Base-by-base conservation (phyloP, 2,113 vertebrate genomes). In the Oryzias celebensis region DNA sequence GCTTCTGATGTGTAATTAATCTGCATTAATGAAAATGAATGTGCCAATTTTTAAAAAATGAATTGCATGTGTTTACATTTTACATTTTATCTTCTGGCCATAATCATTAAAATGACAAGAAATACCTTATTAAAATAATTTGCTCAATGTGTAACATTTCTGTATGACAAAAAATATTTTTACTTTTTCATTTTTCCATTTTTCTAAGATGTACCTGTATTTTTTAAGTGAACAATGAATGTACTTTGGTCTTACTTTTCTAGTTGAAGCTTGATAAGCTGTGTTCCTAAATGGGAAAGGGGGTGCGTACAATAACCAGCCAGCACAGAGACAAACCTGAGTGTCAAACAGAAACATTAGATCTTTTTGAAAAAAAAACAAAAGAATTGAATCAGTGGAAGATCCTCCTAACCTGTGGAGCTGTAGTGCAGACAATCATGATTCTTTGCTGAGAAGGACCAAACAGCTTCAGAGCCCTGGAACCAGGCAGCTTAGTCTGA, bases 281-380 rank as follows among this genome's bases (percentile, higher is more conserved):
- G 86, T 73, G 58, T 91, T 92, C 51, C 78, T 90, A 55, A 85
- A 88, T 55, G 90, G 90, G 43, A 81, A 82, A 5, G 90, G 85
- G 42, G 89, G 87, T 0, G 90, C 74, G 0, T 71, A 65, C 31
- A 68, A 52, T 6, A 92, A 53, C 81, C 89, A 92, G 6, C 74
- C 74, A 46, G 73, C 61, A 56, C 91, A 92, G 15, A 92, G 71
- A 42, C 82, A 74, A 49, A 88, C 73, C 83, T 93, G 73, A 52
- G 14, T 16, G 13, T 5, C 68, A 63, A 4, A 64, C 18, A 41
- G 5, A 3, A 62, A 42, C 2, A 55, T 5, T 7, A 2, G 3
- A 1, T 0, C 0, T 36, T 5, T 22, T 22, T 6, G 52, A 22
- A 44, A 44, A 52, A 4, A 18, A 7, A 5, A 63, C 23, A 15